These are phyloP conservation scores for Patella caerulea DNA, from an alignment of 2,888 invertebrate genomes.

Conservation along the genomic window DNA sequence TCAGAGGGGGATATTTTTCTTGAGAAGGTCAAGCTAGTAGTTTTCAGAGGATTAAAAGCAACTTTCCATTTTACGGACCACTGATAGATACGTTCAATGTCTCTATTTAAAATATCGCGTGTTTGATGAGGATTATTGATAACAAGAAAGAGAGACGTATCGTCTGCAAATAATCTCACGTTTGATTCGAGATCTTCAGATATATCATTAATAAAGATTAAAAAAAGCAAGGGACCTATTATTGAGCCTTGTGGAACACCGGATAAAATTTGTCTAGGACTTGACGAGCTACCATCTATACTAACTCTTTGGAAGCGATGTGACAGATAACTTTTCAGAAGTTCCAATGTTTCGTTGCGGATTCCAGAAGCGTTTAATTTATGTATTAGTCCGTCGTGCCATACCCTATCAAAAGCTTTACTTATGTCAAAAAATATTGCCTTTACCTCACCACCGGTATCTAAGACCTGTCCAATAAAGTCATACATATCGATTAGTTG, in stretches of 20 bases:
- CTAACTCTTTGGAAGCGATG: not conserved
- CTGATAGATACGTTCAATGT: not conserved
- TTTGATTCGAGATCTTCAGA: not conserved
- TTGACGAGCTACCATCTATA: not conserved
- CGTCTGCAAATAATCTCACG: not conserved
- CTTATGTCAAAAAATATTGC: not conserved
- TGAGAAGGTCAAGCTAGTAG: not conserved
- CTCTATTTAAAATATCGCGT: not conserved
- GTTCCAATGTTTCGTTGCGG: not conserved
- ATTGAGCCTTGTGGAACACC: not conserved
- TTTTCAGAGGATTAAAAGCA: not conserved
- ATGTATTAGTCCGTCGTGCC: not conserved
- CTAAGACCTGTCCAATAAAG: not conserved
- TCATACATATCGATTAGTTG: not conserved
- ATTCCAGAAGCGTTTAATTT: not conserved
- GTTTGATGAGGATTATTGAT: too few relatives aligned
- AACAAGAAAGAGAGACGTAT: not conserved
- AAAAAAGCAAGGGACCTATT: not conserved
- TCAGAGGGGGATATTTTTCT: not conserved
- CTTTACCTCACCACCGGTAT: not conserved
- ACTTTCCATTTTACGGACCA: constrained; percentile 6
- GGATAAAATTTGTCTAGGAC: not conserved
- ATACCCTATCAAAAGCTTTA: not conserved
- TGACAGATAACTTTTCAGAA: not conserved
- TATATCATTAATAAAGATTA: not conserved